These are phyloP conservation scores for Holothuria scabra DNA, from an alignment of 53 echinoderm and acorn worm genomes.

Conservation along the genomic window DNA sequence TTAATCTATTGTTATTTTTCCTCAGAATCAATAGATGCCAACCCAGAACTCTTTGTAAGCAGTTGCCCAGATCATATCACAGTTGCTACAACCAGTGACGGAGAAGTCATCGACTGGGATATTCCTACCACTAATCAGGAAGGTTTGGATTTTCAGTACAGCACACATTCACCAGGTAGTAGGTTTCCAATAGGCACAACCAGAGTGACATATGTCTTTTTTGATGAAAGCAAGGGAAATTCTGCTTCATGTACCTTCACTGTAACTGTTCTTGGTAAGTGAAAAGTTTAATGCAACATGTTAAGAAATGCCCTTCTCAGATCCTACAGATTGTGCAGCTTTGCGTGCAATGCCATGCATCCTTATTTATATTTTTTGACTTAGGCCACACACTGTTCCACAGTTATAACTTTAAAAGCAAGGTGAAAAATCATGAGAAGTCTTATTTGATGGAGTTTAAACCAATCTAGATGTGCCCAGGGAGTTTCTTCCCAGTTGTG, in stretches of 20 bases:
- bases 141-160: background rate
- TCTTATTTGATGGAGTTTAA: too few species aligned
- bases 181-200: background rate
- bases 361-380: too few species aligned
- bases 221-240: background rate
- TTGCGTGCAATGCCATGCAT: too few species aligned
- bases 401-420: too few species aligned
- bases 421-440: too few species aligned
- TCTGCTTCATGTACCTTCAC: conserved; percentile 18
- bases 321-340: too few species aligned
- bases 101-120: conserved; percentile 11
- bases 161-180: background rate
- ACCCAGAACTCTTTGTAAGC: background rate
- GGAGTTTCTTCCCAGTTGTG: too few species aligned
- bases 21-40: conserved; percentile 5
- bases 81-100: background rate
- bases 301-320: too few species aligned
- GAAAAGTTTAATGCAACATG: background rate
- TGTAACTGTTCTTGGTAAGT: conserved; percentile 2
- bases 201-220: conserved; percentile 10
- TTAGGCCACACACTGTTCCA: too few species aligned
- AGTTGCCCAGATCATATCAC: conserved; percentile 4
- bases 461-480: too few species aligned
- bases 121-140: conserved; percentile 18
- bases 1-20: background rate